These are phyloP conservation scores for Criorhina ranunculi DNA, from an alignment of 2,888 invertebrate genomes.

Conservation along the genomic window DNA sequence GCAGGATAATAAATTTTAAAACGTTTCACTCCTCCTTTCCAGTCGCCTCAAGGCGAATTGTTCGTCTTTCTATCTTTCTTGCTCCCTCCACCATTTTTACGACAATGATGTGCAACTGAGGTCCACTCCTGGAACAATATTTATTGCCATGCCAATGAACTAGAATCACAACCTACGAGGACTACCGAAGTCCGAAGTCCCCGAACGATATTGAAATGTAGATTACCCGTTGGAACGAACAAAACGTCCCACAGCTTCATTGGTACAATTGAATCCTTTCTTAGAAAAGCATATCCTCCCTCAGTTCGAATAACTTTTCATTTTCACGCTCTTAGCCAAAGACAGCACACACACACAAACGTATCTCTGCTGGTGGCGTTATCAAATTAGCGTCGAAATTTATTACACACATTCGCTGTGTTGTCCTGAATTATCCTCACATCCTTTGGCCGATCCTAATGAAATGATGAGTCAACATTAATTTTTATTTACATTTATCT, in stretches of 20 bases:
- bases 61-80: not conserved
- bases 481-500: slow-evolving; percentile 68
- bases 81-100: slow-evolving; percentile 16
- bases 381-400: slow-evolving; percentile 72
- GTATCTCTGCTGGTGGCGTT: slow-evolving; percentile 32
- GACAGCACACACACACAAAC: slow-evolving; percentile 2
- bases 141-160: slow-evolving; percentile 56
- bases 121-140: slow-evolving; percentile 32
- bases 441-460: slow-evolving; percentile 34
- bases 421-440: slow-evolving; percentile 4
- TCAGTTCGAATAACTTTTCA: slow-evolving; percentile 53
- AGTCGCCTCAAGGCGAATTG: not conserved
- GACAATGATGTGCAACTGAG: slow-evolving; percentile 31
- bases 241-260: slow-evolving; percentile 20
- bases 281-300: slow-evolving; percentile 17
- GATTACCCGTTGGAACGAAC: slow-evolving; percentile 24
- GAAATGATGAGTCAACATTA: slow-evolving; percentile 67
- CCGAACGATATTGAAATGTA: slow-evolving; percentile 41
- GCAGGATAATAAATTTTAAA: slow-evolving; percentile 51
- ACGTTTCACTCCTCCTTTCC: slow-evolving; percentile 4
- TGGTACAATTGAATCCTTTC: slow-evolving; percentile 63
- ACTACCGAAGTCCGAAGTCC: slow-evolving; percentile 13
- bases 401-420: slow-evolving; percentile 43
- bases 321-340: slow-evolving; percentile 44
- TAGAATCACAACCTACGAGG: slow-evolving; percentile 60